Evolutionary conservation across 2,888 invertebrate species (phyloP), one percentile per base, ranked within the genome.

Genomic region (Lasioglossum lativentre): DNA sequence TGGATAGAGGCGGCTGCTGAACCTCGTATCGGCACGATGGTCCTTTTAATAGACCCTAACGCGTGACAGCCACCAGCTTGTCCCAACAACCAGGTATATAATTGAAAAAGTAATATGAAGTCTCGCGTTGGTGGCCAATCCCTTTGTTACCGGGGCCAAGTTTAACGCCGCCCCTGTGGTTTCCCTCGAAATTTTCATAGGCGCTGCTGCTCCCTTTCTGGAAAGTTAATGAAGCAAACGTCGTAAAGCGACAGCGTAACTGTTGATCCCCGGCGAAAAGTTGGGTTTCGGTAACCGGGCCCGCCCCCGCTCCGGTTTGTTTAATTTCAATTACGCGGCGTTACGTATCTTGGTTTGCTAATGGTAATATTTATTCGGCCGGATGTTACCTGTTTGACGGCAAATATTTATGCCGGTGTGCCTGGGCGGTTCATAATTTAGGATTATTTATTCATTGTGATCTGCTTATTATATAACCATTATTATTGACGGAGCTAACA

Each of bases 91-190:
- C 70, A 70, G 83, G 66, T 75, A 66, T 66, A 85, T 76, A 84
- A 73, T 77, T 87, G 87, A 88, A 89, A 87, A 87, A 90, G 89
- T 88, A 89, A 88, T 88, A 88, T 59, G 71, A 86, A 87, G 84
- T 86, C 89, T 88, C 77, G 42, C 75, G 76, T 83, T 80, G 56
- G 82, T 79, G 83, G 75, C 63, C 86, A 34, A 72, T 74, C 72
- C 70, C 83, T 83, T 73, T 56, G 78, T 72, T 19, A 38, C 79
- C 38, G 75, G n/a, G 71, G 78, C 66, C 75, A 85, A 89, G 78
- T 90, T 90, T 86, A 79, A 86, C 81, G 81, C 59, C 59, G 75
- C 63, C 70, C 63, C 73, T 76, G 56, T 63, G 72, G 75, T 47
- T 75, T 74, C 52, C 74, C 56, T 72, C 78, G 71, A 71, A 74